Evolutionary conservation across 2,113 vertebrate species (phyloP), one percentile per base, ranked within the genome.

Genomic region (Rhabdornis inornatus): DNA sequence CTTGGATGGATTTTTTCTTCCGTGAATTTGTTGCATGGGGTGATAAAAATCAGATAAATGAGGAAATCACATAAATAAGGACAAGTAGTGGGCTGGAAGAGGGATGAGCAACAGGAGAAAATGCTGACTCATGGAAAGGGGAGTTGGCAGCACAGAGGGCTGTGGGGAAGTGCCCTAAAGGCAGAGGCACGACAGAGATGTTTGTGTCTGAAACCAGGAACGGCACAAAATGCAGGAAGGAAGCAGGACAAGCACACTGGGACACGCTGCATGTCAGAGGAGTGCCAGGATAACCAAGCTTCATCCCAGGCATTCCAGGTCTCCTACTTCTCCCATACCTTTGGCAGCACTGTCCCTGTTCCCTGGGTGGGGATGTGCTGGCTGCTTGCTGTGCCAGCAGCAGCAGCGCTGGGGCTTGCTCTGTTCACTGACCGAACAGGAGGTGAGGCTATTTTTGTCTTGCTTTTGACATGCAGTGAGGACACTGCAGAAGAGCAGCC

Each of bases 1-100:
- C 68, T 95, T 1, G 4, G 89, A 94, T 81, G 89, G 86, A 47
- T 94, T 59, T 92, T 93, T 89, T 93, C 94, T 94, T 93, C 92
- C 44, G 0, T 96, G 83, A 78, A 89, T 95, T 90, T 78, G 68
- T 89, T 92, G 56, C 64, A 47, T 3, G 69, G 42, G 42, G 68
- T 89, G 89, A 94, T 83, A 93, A 83, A 85, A 89, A 97, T 94
- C 94, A 89, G 72, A 96, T 55, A 90, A 94, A 93, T 70, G 92
- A 94, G 86, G 76, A 94, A 92, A 78, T 86, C 5, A 3, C 13
- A 39, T 42, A 93, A 92, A 81, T 81, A 78, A 66, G 80, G 68
- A 42, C 89, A 74, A 77, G 42, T 27, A 37, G 59, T 19, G 52
- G 66, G 72, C 33, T 90, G 79, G 64, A 65, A 88, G 83, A 88